phyloP scores from a whole-genome alignment of 2,888 invertebrate species.

The Adelognathus sp. region DNA sequence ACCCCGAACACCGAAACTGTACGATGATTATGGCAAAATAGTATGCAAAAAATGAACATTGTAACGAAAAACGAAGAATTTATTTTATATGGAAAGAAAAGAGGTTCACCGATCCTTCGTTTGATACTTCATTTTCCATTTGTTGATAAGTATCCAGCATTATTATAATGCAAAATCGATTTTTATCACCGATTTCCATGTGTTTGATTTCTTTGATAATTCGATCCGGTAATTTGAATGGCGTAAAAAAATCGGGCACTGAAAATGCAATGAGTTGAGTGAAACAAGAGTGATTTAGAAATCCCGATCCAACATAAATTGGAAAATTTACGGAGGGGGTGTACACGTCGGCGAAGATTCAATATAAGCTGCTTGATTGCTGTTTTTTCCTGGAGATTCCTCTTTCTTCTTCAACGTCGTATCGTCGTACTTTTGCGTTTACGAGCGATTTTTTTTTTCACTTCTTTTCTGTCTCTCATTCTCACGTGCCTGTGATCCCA shows the following conservation, averaged over 20 bases:
- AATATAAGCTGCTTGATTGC: conserved; percentile 62
- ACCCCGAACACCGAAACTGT: too few species aligned
- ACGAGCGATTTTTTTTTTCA: conserved; percentile 14
- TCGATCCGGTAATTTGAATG: too few species aligned
- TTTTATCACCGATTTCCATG: too few species aligned
- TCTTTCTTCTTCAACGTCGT: conserved; percentile 35
- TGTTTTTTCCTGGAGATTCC: too few species aligned
- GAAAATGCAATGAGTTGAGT: neutral
- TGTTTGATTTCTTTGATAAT: neutral
- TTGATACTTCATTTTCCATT: too few species aligned
- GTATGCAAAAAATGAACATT: too few species aligned
- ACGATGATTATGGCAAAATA: too few species aligned
- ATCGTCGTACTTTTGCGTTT: conserved; percentile 38
- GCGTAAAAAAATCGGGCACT: neutral
- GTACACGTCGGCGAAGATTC: conserved; percentile 50
- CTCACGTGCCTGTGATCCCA: conserved; percentile 15
- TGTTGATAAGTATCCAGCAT: too few species aligned
- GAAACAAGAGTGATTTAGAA: neutral
- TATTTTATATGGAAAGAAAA: too few species aligned
- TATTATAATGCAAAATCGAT: too few species aligned
- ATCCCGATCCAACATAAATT: conserved; percentile 27
- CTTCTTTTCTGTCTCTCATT: neutral
- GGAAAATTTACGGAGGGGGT: conserved; percentile 37
- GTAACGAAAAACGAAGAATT: too few species aligned
- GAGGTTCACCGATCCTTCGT: too few species aligned